Conservation (phyloP, 2,113 vertebrate genomes). For the Hemiscyllium ocellatum region DNA sequence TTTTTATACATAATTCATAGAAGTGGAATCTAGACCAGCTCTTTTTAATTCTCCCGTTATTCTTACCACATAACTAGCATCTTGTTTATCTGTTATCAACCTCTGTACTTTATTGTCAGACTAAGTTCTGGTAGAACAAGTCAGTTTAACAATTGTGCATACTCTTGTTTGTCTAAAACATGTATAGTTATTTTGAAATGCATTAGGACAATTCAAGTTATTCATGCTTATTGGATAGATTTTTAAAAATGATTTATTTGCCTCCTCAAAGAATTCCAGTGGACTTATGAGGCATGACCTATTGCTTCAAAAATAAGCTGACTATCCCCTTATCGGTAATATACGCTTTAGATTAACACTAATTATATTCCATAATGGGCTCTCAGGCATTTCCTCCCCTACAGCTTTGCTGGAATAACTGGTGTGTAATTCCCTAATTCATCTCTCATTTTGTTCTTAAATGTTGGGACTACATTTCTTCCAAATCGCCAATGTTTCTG, state of each 20-base stretch:
- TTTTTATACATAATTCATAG: not conserved
- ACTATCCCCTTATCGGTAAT: not conserved
- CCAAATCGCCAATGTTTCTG: not conserved
- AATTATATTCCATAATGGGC: not conserved
- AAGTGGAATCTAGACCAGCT: not conserved
- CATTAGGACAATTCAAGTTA: not conserved
- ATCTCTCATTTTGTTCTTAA: not conserved
- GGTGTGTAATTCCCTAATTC: not conserved
- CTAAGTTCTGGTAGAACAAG: not conserved
- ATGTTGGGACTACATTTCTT: not conserved
- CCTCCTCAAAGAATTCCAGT: constrained; percentile 12
- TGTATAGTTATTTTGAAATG: not conserved
- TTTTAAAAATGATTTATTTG: not conserved
- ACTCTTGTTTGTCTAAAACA: not conserved
- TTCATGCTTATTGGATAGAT: not conserved
- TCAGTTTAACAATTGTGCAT: not conserved
- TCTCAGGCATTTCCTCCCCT: constrained; percentile 6
- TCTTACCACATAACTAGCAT: not conserved
- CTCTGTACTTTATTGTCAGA: not conserved
- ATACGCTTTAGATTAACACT: not conserved
- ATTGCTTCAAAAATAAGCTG: not conserved
- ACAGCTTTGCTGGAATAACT: not conserved
- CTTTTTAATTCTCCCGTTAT: not conserved
- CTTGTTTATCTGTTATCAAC: not conserved
- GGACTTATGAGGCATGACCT: not conserved